Evolutionary conservation across 2,888 invertebrate genomes (phyloP), one percentile per base, ranked within the genome.

Genomic region (Fragum whitleyi): DNA sequence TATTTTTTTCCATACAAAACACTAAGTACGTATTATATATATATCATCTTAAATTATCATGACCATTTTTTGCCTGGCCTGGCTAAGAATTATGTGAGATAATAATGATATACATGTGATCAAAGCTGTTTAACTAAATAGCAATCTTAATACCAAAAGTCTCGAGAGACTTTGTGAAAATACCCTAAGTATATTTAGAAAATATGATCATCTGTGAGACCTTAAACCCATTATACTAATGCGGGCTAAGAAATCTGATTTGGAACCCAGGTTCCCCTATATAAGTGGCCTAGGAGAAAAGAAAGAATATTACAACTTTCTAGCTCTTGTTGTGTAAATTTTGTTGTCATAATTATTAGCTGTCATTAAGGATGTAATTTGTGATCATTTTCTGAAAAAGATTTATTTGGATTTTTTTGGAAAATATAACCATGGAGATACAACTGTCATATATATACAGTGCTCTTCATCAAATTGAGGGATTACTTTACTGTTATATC

Each of bases 241-340:
- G 78, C 88, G 81, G 36, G 86, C 86, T 88, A 88, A 88, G 88
- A 88, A 88, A 88, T 87, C 88, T 86, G 88, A 87, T 88, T 88
- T 87, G 85, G 87, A 86, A 83, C 80, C 75, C 77, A 77, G 79
- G 83, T 86, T 85, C 86, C 84, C 76, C 81, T 86, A 87, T 88
- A 88, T 87, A 88, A 88, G 86, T 83, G 78, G 85, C 85, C 85
- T 81, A 85, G 79, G 79, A 79, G 82, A 77, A 79, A 77, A 75
- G 77, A 83, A 73, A 72, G 79, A 80, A 81, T 84, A 82, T 80
- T 77, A 79, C 72, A 79, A 72, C 67, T 65, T 62, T 70, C 55
- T 32, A n/a, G 57, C 42, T 39, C 42, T 9, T 51, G 51, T 69
- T n/a, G 28, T 53, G 53, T 55, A 26, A 69, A 53, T 51, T 53